Conservation (phyloP, 2,113 vertebrate species). For the Ptyas mucosa region DNA sequence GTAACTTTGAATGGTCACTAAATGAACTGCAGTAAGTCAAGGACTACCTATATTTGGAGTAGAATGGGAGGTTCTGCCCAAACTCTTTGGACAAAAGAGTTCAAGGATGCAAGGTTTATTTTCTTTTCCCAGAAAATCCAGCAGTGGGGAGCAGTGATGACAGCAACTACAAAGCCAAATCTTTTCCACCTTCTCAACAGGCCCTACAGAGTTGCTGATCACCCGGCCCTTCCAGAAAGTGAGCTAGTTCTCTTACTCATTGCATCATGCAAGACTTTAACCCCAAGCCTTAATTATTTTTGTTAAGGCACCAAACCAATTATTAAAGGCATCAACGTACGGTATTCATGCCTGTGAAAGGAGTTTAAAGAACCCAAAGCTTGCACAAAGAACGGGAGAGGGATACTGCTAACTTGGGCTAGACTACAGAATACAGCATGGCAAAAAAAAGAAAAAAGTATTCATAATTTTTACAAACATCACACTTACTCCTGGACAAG, state of each 20-base stretch:
- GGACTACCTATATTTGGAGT: neutral
- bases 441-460: neutral
- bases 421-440: neutral
- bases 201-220: neutral
- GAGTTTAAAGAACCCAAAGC: neutral
- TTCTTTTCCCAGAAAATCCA: neutral
- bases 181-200: neutral
- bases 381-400: neutral
- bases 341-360: neutral
- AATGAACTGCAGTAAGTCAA: neutral
- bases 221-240: neutral
- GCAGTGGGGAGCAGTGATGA: neutral
- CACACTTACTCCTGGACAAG: neutral
- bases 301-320: neutral
- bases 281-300: neutral
- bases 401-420: neutral
- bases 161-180: neutral
- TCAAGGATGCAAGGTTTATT: neutral
- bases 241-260: neutral
- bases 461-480: neutral
- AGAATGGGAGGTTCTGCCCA: neutral
- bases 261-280: neutral
- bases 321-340: neutral
- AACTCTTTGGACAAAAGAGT: neutral
- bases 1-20: neutral